phyloP scores from a whole-genome alignment of 2,113 vertebrate species.

The Elgaria multicarinata region DNA sequence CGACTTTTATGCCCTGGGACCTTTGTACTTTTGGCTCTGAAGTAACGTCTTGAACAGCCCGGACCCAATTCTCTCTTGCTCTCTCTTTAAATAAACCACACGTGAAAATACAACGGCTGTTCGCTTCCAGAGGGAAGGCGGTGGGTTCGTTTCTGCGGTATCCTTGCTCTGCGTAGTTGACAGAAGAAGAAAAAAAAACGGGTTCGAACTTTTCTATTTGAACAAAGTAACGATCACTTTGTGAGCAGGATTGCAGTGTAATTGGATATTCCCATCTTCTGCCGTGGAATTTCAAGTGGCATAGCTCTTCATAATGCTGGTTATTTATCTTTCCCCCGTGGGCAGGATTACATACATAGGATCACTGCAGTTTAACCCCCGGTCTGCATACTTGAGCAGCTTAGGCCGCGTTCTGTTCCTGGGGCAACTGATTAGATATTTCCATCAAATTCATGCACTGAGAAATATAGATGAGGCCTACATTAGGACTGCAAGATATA shows the following conservation, averaged over 20 bases:
- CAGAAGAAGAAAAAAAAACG: slow-evolving; percentile 16
- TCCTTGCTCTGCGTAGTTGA: slow-evolving; percentile 35
- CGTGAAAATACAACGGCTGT: too few species aligned
- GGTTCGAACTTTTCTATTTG: slow-evolving; percentile 53
- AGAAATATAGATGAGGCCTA: background rate
- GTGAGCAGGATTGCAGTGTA: slow-evolving; percentile 62
- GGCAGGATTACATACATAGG: slow-evolving; percentile 62
- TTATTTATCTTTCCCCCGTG: slow-evolving; percentile 72
- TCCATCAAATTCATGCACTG: background rate
- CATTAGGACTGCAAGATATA: background rate
- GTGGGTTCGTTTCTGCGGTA: background rate
- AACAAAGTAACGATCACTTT: slow-evolving; percentile 58
- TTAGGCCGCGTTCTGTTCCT: slow-evolving; percentile 39
- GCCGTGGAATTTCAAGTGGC: slow-evolving; percentile 56
- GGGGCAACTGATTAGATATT: background rate
- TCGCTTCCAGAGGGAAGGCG: background rate
- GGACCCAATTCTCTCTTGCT: background rate
- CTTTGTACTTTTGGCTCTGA: background rate
- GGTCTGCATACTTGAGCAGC: background rate
- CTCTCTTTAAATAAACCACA: background rate
- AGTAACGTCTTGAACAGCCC: background rate
- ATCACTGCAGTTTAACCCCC: slow-evolving; percentile 60
- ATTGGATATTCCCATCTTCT: slow-evolving; percentile 65
- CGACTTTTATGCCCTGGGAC: background rate
- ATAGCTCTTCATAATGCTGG: slow-evolving; percentile 69